phyloP scores from a whole-genome alignment of 2,888 invertebrate species.

The Diabrotica balteata region DNA sequence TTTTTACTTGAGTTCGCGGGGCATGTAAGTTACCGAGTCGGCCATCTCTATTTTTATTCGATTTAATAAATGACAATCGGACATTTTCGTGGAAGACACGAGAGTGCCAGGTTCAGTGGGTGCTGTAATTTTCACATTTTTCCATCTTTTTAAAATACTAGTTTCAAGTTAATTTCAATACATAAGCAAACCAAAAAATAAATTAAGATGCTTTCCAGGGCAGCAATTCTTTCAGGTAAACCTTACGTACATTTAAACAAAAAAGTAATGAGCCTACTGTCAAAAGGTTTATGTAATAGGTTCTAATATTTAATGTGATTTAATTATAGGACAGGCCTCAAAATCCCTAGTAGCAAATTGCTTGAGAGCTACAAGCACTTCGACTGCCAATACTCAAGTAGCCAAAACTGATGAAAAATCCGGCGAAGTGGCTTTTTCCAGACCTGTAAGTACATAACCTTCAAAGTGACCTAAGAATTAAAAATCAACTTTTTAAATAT shows the following conservation, averaged over 20 bases:
- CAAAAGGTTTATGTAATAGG: conserved; percentile 46
- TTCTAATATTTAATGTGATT: conserved; percentile 35
- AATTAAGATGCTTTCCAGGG: conserved; percentile 72
- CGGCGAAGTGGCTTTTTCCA: conserved; percentile 63
- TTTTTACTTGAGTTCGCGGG: no score
- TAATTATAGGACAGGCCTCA: conserved; percentile 63
- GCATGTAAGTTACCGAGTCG: no score
- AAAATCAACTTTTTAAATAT: conserved; percentile 1
- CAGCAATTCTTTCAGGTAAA: conserved; percentile 73
- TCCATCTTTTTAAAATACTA: no score
- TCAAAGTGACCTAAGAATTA: neutral
- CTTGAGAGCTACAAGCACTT: conserved; percentile 59
- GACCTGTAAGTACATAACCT: conserved; percentile 49
- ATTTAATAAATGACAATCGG: neutral
- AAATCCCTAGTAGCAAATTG: conserved; percentile 62
- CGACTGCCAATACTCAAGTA: conserved; percentile 57
- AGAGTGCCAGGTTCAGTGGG: no score
- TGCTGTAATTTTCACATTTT: no score
- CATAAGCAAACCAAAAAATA: no score
- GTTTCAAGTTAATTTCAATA: no score
- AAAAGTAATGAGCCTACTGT: neutral
- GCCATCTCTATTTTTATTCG: no score
- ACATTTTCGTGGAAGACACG: neutral
- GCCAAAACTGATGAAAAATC: conserved; percentile 66
- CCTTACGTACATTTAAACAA: conserved; percentile 21